These are phyloP conservation scores for Caenorhabditis sp. DNA, from an alignment of 2,888 invertebrate genomes.

Conservation along the genomic window DNA sequence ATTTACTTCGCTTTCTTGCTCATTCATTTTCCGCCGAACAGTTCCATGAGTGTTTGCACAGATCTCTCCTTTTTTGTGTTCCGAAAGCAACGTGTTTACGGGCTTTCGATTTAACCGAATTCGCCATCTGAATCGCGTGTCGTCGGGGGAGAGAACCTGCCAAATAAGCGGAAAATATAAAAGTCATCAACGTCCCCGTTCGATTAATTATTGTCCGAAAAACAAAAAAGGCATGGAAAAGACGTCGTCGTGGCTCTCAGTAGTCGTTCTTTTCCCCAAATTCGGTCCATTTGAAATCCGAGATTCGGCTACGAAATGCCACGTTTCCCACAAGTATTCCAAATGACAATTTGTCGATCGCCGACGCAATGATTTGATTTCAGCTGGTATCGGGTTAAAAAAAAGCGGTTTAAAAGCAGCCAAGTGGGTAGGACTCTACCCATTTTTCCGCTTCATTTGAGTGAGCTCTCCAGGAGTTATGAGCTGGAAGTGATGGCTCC, in stretches of 20 bases:
- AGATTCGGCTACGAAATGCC: not conserved
- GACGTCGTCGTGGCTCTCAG: too few relatives aligned
- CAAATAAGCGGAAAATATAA: too few relatives aligned
- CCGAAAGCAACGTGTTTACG: too few relatives aligned
- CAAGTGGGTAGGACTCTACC: not conserved
- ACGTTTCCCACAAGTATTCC: not conserved
- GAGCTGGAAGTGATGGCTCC: too few relatives aligned
- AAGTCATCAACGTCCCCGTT: not conserved
- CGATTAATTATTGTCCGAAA: not conserved
- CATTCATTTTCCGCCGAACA: not conserved
- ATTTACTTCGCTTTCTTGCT: not conserved
- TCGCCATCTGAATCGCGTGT: constrained; percentile 4
- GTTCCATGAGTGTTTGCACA: too few relatives aligned
- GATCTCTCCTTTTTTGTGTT: not conserved
- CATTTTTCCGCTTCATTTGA: not conserved
- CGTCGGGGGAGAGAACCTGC: not conserved
- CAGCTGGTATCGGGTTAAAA: not conserved
- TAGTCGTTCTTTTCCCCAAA: too few relatives aligned
- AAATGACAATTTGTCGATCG: not conserved
- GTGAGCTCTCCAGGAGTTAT: too few relatives aligned
- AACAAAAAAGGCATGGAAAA: not conserved
- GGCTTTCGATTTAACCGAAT: too few relatives aligned
- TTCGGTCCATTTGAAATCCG: not conserved
- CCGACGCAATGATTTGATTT: not conserved
- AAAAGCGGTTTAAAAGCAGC: not conserved